These are phyloP conservation scores for Drosophila monieri DNA, from an alignment of 2,888 invertebrate genomes.

Conservation along the genomic window DNA sequence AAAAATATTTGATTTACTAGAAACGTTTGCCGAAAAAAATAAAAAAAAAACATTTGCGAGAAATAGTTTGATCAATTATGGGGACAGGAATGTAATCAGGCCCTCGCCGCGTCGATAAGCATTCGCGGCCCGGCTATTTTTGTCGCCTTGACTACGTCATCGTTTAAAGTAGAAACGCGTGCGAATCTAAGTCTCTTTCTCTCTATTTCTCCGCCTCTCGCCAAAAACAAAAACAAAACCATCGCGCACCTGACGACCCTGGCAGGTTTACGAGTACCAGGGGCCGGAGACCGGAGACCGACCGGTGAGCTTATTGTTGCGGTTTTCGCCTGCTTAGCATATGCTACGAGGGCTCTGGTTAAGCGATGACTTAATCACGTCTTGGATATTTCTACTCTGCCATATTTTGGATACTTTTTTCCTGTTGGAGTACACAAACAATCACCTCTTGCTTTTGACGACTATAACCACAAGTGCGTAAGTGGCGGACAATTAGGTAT, in stretches of 20 bases:
- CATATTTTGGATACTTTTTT: constrained; percentile 4
- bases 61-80: constrained; percentile 44
- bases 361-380: constrained; percentile 73
- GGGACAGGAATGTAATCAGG: constrained; percentile 37
- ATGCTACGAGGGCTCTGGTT: constrained; percentile 15
- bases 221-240: constrained; percentile 35
- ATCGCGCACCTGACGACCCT: constrained; percentile 69
- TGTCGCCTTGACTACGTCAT: constrained; percentile 60
- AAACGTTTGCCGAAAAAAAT: constrained; percentile 12
- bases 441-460: constrained; percentile 79
- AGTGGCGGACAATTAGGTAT: constrained; percentile 65
- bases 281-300: constrained; percentile 14
- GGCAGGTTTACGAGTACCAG: constrained; percentile 35
- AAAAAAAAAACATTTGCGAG: constrained; percentile 2
- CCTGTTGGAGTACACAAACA: constrained; percentile 44
- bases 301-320: constrained; percentile 9
- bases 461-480: constrained; percentile 52
- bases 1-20: neutral
- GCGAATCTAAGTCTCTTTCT: constrained; percentile 25
- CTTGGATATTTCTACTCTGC: constrained; percentile 16
- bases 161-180: constrained; percentile 55
- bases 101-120: constrained; percentile 29
- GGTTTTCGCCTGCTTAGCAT: constrained; percentile 54
- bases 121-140: constrained; percentile 38
- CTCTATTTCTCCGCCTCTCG: constrained; percentile 13